These are phyloP conservation scores for Drosophila orosa DNA, from an alignment of 1,140 invertebrate species.

Conservation along the genomic window DNA sequence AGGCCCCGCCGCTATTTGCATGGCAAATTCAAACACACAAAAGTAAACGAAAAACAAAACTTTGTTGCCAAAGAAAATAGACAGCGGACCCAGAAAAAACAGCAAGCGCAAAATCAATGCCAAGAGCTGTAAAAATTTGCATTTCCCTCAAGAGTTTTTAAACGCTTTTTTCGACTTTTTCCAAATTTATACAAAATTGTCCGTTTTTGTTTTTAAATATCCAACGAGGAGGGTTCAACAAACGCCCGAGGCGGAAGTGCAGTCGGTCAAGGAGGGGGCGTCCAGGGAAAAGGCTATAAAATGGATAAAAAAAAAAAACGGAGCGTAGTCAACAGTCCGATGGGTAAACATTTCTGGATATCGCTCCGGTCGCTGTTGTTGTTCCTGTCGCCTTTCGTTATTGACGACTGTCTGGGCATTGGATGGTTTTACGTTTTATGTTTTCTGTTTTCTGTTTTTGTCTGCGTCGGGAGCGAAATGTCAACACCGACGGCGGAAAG, in stretches of 20 bases:
- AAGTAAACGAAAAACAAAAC: constrained; percentile 66
- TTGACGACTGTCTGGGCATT: constrained; percentile 68
- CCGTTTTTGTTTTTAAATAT: constrained; percentile 64
- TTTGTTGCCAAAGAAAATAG: constrained; percentile 65
- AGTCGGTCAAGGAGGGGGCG: constrained; percentile 46
- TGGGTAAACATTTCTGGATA: constrained; percentile 50
- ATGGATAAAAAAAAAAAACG: constrained; percentile 25
- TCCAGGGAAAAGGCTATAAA: constrained; percentile 39
- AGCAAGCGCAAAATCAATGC: constrained; percentile 75
- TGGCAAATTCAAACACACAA: constrained; percentile 73
- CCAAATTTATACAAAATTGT: constrained; percentile 52
- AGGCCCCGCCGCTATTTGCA: constrained; percentile 63
- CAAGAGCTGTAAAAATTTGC: constrained; percentile 76
- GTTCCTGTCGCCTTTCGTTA: constrained; percentile 45
- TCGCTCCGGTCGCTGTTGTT: constrained; percentile 11
- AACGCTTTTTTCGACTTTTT: constrained; percentile 35
- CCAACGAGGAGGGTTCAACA: constrained; percentile 59
- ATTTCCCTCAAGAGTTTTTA: constrained; percentile 65
- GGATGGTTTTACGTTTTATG: constrained; percentile 44
- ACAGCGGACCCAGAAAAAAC: constrained; percentile 25
- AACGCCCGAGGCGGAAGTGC: constrained; percentile 72
- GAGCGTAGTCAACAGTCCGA: constrained; percentile 51
- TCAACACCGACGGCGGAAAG: constrained; percentile 45
- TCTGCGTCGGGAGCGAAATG: constrained; percentile 49
- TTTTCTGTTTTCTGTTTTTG: constrained; percentile 57